Conservation (phyloP, 2,113 vertebrate species). For the Scophthalmus maximus region DNA sequence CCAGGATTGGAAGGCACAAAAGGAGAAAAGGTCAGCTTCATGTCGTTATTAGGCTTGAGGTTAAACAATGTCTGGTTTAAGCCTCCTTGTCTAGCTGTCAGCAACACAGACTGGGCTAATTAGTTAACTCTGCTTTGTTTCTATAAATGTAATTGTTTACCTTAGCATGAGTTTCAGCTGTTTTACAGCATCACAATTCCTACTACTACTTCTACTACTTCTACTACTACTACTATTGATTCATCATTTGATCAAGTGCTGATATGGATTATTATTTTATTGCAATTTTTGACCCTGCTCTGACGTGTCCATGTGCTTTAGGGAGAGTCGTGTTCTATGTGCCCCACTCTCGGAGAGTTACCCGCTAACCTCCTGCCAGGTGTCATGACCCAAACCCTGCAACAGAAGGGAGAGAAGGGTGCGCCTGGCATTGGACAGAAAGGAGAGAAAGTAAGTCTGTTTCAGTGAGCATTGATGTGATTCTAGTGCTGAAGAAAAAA, state of each 20-base stretch:
- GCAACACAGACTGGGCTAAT: not conserved
- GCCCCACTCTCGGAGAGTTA: constrained; percentile 52
- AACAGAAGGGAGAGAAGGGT: not conserved
- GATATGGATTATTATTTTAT: not conserved
- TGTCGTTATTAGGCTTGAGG: constrained; percentile 22
- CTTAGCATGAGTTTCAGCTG: not conserved
- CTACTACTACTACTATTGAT: no score
- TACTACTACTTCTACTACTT: no score
- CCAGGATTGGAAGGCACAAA: constrained; percentile 75
- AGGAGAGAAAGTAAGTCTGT: not conserved
- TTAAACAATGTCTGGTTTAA: constrained; percentile 10
- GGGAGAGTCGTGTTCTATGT: constrained; percentile 56
- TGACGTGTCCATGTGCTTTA: not conserved
- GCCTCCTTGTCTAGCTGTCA: not conserved
- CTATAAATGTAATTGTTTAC: not conserved
- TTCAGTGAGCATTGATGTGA: no score
- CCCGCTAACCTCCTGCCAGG: not conserved
- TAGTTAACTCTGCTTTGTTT: not conserved
- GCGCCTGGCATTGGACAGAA: not conserved
- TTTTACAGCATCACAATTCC: not conserved
- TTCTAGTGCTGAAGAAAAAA: no score
- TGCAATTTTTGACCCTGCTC: no score
- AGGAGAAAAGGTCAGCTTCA: constrained; percentile 82
- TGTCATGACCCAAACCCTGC: not conserved
- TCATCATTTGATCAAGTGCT: not conserved